Evolutionary conservation across 1,140 invertebrate genomes (phyloP), one percentile per base, ranked within the genome.

Genomic region (Drosophila neocordata): DNA sequence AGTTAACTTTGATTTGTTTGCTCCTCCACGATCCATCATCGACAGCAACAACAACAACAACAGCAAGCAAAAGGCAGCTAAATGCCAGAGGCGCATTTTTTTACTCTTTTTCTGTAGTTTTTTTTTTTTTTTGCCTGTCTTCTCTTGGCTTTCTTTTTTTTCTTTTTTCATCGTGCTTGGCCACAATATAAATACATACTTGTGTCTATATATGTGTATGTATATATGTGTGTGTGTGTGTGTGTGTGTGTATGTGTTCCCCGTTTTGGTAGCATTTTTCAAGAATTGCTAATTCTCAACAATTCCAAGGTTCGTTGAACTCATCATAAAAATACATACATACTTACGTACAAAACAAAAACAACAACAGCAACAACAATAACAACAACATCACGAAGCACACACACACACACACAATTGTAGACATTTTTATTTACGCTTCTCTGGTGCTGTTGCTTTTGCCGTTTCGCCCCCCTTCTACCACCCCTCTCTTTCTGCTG

Each of bases 201-300:
- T 66, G 35, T 69, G 34, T 44, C 35, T 79, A 51, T 62, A 18
- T 77, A 7, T 31, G 7, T 7, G 5, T 6, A 31, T 31, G 5
- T 31, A 7, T 31, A 6, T 31, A 7, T 7, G 7, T 31, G 53
- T 64, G 24, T 67, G 44, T 65, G 64, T 72, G 51, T 67, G 52
- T 73, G 22, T 69, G 73, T 81, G 59, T 74, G 75, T n/a, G n/a
- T n/a, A n/a, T n/a, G n/a, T 82, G 82, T 76, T 88, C 71, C 82
- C 83, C 79, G 83, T 83, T 87, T 87, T 87, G 83, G 82, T 87
- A 87, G 85, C 83, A 88, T 88, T 88, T 85, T 87, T 87, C 82
- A 88, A 87, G 82, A 87, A 87, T 87, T 87, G 82, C 82, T 87
- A 87, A 87, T 87, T 87, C 82, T 88, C 83, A 82, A 87, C 82